phyloP scores from a whole-genome alignment of 2,797 vertebrate genomes.

The Chelmon rostratus region DNA sequence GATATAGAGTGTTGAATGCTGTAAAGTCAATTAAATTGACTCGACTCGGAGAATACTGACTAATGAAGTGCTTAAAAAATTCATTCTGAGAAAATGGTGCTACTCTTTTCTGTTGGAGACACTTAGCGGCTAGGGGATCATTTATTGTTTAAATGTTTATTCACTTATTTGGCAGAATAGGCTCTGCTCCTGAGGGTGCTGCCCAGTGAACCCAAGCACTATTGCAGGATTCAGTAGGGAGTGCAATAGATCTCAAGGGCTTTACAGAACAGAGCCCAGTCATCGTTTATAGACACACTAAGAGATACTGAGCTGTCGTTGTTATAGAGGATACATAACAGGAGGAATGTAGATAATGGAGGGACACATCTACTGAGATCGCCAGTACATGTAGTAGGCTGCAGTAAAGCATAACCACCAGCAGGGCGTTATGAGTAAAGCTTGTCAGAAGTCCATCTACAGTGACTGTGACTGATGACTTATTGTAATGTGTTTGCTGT shows the following conservation, averaged over 20 bases:
- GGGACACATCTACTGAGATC: conserved; percentile 14
- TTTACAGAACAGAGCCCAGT: not conserved
- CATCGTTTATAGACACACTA: conserved; percentile 11
- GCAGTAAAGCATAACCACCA: conserved; percentile 24
- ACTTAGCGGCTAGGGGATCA: not conserved
- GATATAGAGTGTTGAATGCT: not conserved
- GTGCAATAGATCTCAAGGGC: not conserved
- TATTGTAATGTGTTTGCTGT: conserved; percentile 36
- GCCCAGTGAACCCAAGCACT: not conserved
- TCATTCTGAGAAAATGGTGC: not conserved
- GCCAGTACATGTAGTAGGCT: not conserved
- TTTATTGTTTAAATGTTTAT: conserved; percentile 7
- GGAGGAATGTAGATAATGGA: not conserved
- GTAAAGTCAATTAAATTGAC: not conserved
- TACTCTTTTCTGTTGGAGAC: conserved; percentile 5
- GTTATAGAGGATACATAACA: not conserved
- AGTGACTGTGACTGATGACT: conserved; percentile 26
- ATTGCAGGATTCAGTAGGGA: conserved; percentile 9
- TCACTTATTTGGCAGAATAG: conserved; percentile 4
- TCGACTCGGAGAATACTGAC: not conserved
- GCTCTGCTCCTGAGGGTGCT: not conserved
- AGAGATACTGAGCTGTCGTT: conserved; percentile 2
- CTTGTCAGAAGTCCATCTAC: conserved; percentile 21
- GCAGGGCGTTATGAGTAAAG: conserved; percentile 8
- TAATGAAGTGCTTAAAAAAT: not conserved